Evolutionary conservation across 2,888 invertebrate species (phyloP), one percentile per base, ranked within the genome.

Genomic region (Palloptera scutellata): DNA sequence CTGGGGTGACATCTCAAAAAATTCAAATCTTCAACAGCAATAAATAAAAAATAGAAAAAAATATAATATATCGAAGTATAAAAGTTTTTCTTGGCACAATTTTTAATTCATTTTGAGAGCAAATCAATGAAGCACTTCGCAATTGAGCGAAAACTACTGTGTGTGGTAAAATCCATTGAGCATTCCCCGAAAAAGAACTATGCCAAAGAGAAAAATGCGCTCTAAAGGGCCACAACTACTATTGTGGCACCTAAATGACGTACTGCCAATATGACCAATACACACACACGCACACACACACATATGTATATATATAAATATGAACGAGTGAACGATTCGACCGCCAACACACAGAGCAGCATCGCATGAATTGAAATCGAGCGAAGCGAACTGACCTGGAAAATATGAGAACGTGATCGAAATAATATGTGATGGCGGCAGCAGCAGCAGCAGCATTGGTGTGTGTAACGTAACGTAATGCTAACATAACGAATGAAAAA

Each of bases 391-490:
- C 73, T 76, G 76, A 75, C 76, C 76, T 76, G 76, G 74, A 76
- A 75, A 75, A 76, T 76, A 76, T 74, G 76, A 72, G 68, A 75
- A 75, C 76, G 75, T 76, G 76, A 74, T 74, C 73, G 69, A 74
- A 74, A 76, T 73, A 71, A 65, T 64, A 66, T 63, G 53, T 40
- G 52, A 48, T 5, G 30, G 15, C 51, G 12, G 17, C 19, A 59
- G 12, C 11, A 58, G 12, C 58, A 70, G 55, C 61, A 19, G 54
- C 43, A 52, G 42, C 48, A 58, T 15, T 20, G 30, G 20, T 54
- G 54, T 10, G 54, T 54, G 30, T 30, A 54, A 4, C 12, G 30
- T 20, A 20, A 30, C 13, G 42, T 15, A 58, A 58, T 40, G 55
- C n/a, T 55, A 10, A 53, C 30, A 60, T 13, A 60, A 12, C 17